Base-by-base conservation (phyloP, 2,888 invertebrate genomes). In the Agonopterix heracliana region DNA sequence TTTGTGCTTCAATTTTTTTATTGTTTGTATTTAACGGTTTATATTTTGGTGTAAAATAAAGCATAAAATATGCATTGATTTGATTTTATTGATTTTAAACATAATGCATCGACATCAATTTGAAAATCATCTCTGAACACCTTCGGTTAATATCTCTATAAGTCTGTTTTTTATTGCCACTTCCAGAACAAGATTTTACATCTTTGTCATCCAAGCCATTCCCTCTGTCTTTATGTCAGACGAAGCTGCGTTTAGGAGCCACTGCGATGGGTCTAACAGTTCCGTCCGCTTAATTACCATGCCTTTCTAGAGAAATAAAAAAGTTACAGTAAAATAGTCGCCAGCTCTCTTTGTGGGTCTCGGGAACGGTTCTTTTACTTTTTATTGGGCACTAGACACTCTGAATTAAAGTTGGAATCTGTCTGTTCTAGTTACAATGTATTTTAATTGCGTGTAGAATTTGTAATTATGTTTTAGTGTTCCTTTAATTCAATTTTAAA, bases 211-310 rank as follows among this genome's bases (percentile, higher is more conserved):
- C 60, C 55, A 61, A 59, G 68, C 64, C 61, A 69, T 71, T 74
- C 59, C 64, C 60, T 67, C 54, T 61, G 65, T 62, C 70, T 75
- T 69, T 70, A 72, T 65, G 71, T 74, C 68, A 65, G 69, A 60
- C 59, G 60, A 61, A 67, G 61, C 59, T 69, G 64, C 68, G 63
- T 69, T 72, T 69, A 69, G 68, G 53, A 72, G 68, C 63, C 63
- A 66, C 64, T 68, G 63, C 63, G 63, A 64, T 65, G 68, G 64
- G 66, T 61, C 69, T 60, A 67, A 69, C 69, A 71, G 63, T 66
- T 70, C 69, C 66, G 59, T 66, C 63, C 61, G 55, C 74, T 78
- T 83, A 83, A 83, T 82, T 83, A 81, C 74, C 72, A 69, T 74
- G 71, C 74, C 71, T 71, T 69, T 62, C 65, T 64, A 65, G 60